Percentiles rank a stretch among this genome's conserved stretches.
Conservation (phyloP, 2,797 vertebrate species). For the Chaenodraco wilsoni region DNA sequence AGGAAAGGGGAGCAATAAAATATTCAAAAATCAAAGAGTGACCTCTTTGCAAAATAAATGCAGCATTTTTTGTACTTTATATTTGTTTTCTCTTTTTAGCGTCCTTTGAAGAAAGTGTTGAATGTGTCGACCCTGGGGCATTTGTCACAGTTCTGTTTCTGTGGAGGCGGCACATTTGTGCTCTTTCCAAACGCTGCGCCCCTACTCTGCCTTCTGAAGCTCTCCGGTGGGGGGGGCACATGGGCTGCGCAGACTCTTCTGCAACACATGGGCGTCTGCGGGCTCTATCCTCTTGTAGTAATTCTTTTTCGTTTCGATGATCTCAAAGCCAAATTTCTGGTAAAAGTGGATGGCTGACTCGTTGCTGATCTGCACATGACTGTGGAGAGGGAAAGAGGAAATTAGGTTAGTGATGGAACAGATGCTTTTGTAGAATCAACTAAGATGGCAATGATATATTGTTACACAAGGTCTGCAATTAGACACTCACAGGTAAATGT, state of each 20-base stretch:
- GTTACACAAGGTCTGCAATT: neutral
- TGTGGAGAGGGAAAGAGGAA: slow-evolving; percentile 60
- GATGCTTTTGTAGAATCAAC: neutral
- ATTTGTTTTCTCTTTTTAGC: slow-evolving; percentile 84
- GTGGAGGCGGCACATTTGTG: slow-evolving; percentile 87
- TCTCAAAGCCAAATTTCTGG: slow-evolving; percentile 98
- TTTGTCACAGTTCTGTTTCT: slow-evolving; percentile 87
- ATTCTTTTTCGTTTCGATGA: slow-evolving; percentile 99
- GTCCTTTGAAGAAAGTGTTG: slow-evolving; percentile 87
- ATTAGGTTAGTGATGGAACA: slow-evolving; percentile 12
- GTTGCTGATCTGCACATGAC: slow-evolving; percentile 99
- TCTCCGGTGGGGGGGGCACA: slow-evolving; percentile 91
- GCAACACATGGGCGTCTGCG: slow-evolving; percentile 97
- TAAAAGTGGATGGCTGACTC: slow-evolving; percentile 99
- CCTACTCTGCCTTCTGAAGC: slow-evolving; percentile 93
- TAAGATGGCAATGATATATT: neutral
- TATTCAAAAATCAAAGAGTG: slow-evolving; percentile 71
- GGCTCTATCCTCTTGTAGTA: slow-evolving; percentile 99
- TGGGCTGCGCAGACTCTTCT: slow-evolving; percentile 96
- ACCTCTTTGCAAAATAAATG: slow-evolving; percentile 82
- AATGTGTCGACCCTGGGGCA: slow-evolving; percentile 82
- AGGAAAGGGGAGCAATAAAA: slow-evolving; percentile 63
- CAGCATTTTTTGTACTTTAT: slow-evolving; percentile 81
- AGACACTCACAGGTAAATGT: slow-evolving; percentile 98
- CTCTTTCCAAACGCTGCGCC: slow-evolving; percentile 77